Conservation (phyloP, 2,888 invertebrate species). For the Phengaris alcon region DNA sequence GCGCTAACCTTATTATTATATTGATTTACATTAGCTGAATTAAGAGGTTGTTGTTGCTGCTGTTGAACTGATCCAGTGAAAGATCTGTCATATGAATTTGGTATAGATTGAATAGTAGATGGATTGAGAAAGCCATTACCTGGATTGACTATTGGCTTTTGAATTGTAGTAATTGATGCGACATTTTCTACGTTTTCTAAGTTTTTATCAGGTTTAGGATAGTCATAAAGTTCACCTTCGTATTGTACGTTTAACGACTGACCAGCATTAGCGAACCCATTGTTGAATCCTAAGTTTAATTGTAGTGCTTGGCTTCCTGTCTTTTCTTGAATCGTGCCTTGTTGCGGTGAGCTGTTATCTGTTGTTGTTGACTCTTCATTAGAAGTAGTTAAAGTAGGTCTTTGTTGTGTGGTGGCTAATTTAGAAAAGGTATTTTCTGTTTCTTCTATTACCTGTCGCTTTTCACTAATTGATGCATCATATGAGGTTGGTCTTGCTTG, state of each 20-base stretch:
- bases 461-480: not conserved
- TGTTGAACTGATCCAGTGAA: constrained; percentile 12
- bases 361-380: not conserved
- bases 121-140: not conserved
- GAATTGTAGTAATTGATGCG: not conserved
- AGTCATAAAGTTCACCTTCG: not conserved
- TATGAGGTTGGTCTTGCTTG: not conserved
- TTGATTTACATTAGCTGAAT: constrained; percentile 20
- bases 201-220: not conserved
- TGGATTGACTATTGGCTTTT: not conserved
- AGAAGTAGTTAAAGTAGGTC: not conserved
- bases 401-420: not conserved
- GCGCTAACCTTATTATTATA: not conserved
- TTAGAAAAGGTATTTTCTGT: not conserved
- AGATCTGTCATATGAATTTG: constrained; percentile 33
- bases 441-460: not conserved
- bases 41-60: constrained; percentile 18
- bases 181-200: not conserved
- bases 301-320: not conserved
- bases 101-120: constrained; percentile 18
- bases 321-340: not conserved
- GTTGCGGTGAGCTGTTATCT: not conserved
- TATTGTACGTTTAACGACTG: not conserved
- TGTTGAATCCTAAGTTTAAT: not conserved
- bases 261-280: not conserved